Base-by-base conservation (phyloP, 2,888 invertebrate genomes). In the Dynastes hyllus region DNA sequence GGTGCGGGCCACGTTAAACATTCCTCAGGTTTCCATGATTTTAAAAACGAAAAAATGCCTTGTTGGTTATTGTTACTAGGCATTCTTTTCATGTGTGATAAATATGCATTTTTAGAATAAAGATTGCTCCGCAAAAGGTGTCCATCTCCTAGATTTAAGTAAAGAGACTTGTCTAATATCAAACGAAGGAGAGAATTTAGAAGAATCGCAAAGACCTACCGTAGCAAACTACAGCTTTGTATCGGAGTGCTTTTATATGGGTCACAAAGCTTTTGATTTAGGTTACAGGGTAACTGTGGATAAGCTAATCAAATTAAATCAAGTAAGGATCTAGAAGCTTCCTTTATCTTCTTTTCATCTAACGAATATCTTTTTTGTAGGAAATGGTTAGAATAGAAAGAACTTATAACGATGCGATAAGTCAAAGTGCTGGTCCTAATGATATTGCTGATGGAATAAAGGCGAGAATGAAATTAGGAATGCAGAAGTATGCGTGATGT, bases 171-270 rank as follows among this genome's bases (percentile, higher is more conserved):
- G 95, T 85, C 89, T 98, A 61, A 89, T 97, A 81, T 95, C 97
- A 11, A 87, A 90, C 11, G 92, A 92, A 70, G 90, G 89, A 29
- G 92, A 92, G 76, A 89, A 90, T 16, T 63, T 29, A 22, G 89
- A 90, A 4, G 90, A 90, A 78, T 88, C 90, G 63, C 88, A 87
- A 58, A 88, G 94, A 13, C 89, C 91, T 1, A 92, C 91, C 0
- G 91, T 92, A 0, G 89, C 91, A 0, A 91, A 91, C 22, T 96
- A 93, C 86, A 95, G 93, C 86, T 98, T 98, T 88, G 93, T 97
- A 13, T 97, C 97, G 0, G 97, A 98, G 87, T 95, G 96, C 85
- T 98, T 98, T 88, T 98, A 94, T 88, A 92, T 97, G 91, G 95
- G 97, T 0, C 98, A 98, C 87, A 94, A 94, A 85, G 93, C 96